Base-by-base conservation (phyloP, 2,797 vertebrate genomes). In the Thunnus albacares region DNA sequence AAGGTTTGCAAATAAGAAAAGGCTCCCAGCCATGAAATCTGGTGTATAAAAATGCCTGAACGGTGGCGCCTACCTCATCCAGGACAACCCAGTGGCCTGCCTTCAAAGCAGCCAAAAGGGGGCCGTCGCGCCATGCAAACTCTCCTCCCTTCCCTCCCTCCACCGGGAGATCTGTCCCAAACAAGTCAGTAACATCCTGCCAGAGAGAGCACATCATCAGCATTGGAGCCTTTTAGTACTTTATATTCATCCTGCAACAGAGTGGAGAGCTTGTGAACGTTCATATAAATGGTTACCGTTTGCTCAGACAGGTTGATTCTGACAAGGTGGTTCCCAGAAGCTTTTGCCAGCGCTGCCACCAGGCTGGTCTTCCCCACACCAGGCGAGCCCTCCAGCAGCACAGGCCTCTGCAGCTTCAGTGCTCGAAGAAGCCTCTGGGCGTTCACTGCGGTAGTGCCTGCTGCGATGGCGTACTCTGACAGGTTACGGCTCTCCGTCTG, bases 321-420 rank as follows among this genome's bases (percentile, higher is more conserved):
- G 93, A 99, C 95, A 67, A 99, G 96, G 15, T 91, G 94, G 89
- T 99, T 98, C 77, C 98, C 98, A 0, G 98, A 98, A 10, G 97
- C 97, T 83, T 98, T 98, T 49, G 98, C 98, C 81, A 99, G 90
- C 0, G 98, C 98, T 24, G 96, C 93, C 61, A 99, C 98, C 63
- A 99, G 94, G 86, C 98, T 99, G 45, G 98, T 99, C 91, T 99
- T 99, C 52, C 98, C 98, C 81, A 99, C 98, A 0, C 98, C 98
- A 1, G 98, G 98, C 0, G 98, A 99, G 1, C 98, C 98, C 88
- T 99, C 98, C 85, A 99, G 89, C 49, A 99, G 94, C 87, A 99
- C 93, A 0, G 98, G 98, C 84, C 97, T 97, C 92, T 95, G 96
- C 67, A 99, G 95, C 87, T 99, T 98, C 33, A 98, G 88, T 2